Base-by-base conservation (phyloP, 2,888 invertebrate species). In the Cosmia trapezina region DNA sequence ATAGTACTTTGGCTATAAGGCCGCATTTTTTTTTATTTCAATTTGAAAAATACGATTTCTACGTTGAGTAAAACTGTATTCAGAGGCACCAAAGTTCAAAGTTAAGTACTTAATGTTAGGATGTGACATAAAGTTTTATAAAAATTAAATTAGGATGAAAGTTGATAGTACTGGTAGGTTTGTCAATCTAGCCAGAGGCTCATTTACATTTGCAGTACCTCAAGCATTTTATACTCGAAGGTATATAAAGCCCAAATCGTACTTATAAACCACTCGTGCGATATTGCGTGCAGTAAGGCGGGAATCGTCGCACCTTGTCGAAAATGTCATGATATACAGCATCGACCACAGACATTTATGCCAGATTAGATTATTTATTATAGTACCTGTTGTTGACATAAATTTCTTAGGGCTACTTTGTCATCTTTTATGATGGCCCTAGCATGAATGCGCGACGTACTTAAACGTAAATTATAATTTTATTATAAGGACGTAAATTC, bases 301-400 rank as follows among this genome's bases (percentile, higher is more conserved):
- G 49, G 43, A 61, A 60, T 73, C 41, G 22, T 51, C 28, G 17
- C 45, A 61, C 80, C 54, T 71, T 61, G 64, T 45, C 54, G 43
- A 61, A 17, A 72, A 75, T 73, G 45, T 61, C 28, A 60, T 54
- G 53, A 37, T n/a, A 54, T 54, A 72, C 17, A 43, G 47, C n/a
- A 60, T 43, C n/a, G 53, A 37, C 6, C 37, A 17, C 28, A 53
- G 57, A 33, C 28, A 54, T 51, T 33, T 33, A 49, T 33, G 59
- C 4, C 14, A 59, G 45, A 49, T 51, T 71, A 53, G 12, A 4
- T 61, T 45, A 45, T 61, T 61, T 45, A 19, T 7, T 12, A 0
- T 28, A 28, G 19, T 14, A 47, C 45, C 19, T 45, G 19, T 28
- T 45, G 19, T 62, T 62, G 45, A 47, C 12, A 28, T 11, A n/a